These are phyloP conservation scores for Naja naja DNA, from an alignment of 2,113 vertebrate genomes.

Conservation along the genomic window DNA sequence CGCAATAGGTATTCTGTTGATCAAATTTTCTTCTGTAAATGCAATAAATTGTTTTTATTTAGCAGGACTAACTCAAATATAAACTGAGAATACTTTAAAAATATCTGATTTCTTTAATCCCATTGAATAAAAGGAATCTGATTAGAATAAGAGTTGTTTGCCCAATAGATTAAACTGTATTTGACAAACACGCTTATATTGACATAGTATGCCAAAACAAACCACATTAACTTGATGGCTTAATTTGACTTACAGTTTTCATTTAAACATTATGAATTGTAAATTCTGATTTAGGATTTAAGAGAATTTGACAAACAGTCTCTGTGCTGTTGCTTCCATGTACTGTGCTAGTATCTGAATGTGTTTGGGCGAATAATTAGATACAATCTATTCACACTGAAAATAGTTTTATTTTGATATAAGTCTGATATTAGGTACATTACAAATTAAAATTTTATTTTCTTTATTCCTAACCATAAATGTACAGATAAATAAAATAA, in stretches of 20 bases:
- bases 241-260: neutral
- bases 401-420: slow-evolving; percentile 61
- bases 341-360: neutral
- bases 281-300: neutral
- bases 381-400: slow-evolving; percentile 48
- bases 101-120: neutral
- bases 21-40: neutral
- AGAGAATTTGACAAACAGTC: neutral
- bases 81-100: neutral
- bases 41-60: neutral
- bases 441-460: slow-evolving; percentile 59
- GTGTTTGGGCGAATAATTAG: neutral
- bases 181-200: neutral
- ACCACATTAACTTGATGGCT: neutral
- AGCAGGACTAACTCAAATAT: neutral
- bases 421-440: slow-evolving; percentile 61
- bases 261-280: neutral
- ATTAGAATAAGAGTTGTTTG: neutral
- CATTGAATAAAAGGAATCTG: neutral
- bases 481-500: slow-evolving; percentile 53
- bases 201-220: neutral
- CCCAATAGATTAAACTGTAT: neutral
- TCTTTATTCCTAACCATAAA: slow-evolving; percentile 52
- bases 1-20: neutral
- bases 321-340: neutral